Evolutionary conservation across 2,888 invertebrate species (phyloP).

Genomic region (Brachylomia viminalis): DNA sequence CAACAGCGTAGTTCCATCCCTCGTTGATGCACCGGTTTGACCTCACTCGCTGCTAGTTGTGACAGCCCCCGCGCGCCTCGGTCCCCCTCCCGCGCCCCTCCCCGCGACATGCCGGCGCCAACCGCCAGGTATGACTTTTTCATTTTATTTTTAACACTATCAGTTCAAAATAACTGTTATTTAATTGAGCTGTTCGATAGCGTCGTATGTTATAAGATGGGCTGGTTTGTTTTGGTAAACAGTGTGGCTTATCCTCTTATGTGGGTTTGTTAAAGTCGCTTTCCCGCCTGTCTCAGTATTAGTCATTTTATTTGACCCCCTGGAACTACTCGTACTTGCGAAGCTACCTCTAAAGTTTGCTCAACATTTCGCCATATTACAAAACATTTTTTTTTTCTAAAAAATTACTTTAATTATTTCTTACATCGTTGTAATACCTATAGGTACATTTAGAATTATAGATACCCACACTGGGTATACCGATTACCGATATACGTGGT

Average conservation of each 20-base stretch:
- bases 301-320: background rate
- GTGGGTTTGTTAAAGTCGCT: background rate
- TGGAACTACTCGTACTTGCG: background rate
- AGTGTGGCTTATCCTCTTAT: slow-evolving; percentile 9
- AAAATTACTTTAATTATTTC: background rate
- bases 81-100: slow-evolving; percentile 62
- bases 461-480: slow-evolving; percentile 7
- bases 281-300: background rate
- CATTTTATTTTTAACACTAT: slow-evolving; percentile 63
- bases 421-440: background rate
- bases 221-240: slow-evolving; percentile 27
- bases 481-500: background rate
- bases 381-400: background rate
- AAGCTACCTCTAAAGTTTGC: background rate
- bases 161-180: slow-evolving; percentile 59
- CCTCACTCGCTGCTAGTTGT: slow-evolving; percentile 78
- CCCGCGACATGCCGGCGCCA: slow-evolving; percentile 85
- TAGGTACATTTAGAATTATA: background rate
- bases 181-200: slow-evolving; percentile 54
- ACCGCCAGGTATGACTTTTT: slow-evolving; percentile 74
- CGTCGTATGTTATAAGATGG: background rate
- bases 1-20: slow-evolving; percentile 64
- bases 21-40: slow-evolving; percentile 83
- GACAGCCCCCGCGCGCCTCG: slow-evolving; percentile 69
- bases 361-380: background rate